Percentiles rank a stretch among this genome's conserved stretches.
These are phyloP conservation scores for Latheticus oryzae DNA, from an alignment of 2,888 invertebrate species.

Conservation along the genomic window DNA sequence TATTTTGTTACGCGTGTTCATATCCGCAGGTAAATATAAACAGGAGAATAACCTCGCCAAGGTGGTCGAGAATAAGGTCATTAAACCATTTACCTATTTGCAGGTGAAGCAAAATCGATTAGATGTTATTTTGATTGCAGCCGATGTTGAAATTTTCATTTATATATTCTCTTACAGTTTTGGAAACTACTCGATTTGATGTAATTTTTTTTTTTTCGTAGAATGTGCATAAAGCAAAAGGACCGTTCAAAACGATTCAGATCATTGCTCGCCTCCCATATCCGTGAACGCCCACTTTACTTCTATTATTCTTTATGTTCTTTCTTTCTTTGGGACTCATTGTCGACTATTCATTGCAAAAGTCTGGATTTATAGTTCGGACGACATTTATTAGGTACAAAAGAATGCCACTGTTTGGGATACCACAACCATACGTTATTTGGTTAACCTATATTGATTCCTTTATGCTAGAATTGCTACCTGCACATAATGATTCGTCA, in stretches of 20 bases:
- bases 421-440: conserved; percentile 51
- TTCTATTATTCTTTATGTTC: conserved; percentile 52
- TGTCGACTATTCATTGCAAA: conserved; percentile 57
- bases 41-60: conserved; percentile 29
- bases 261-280: conserved; percentile 49
- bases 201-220: too few species aligned
- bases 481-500: conserved; percentile 46
- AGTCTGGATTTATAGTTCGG: conserved; percentile 52
- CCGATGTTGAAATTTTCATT: not conserved
- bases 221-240: conserved; percentile 36
- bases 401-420: conserved; percentile 58
- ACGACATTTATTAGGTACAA: conserved; percentile 58
- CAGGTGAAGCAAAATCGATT: conserved; percentile 14
- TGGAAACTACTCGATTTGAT: conserved; percentile 3
- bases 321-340: conserved; percentile 48
- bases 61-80: conserved; percentile 27
- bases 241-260: conserved; percentile 40
- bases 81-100: conserved; percentile 28
- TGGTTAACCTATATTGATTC: conserved; percentile 58
- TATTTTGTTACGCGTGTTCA: conserved; percentile 25
- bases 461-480: conserved; percentile 47
- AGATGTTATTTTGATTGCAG: conserved; percentile 13
- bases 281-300: conserved; percentile 57
- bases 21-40: conserved; percentile 31
- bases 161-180: too few species aligned